A percentile compares a stretch with the other conserved stretches of the same genome.
Conservation (phyloP, 64 coral and sea anemone genomes). For the Porites australiensis region DNA sequence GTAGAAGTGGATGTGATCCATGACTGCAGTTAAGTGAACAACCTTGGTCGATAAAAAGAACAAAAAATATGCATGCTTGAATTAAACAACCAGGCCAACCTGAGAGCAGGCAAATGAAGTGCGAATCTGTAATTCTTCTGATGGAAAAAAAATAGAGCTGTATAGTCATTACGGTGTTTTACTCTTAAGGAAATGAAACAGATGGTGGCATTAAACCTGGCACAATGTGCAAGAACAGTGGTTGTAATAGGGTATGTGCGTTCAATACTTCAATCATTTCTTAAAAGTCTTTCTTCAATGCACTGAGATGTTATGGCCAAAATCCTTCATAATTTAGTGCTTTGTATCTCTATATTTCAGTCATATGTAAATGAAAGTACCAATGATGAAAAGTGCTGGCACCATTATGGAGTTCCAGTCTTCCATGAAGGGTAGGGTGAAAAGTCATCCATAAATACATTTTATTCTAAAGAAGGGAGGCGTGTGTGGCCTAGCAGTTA, state of each 20-base stretch:
- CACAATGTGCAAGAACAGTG: constrained; percentile 93
- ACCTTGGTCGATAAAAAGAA: too few relatives aligned
- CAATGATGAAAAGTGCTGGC: constrained; percentile 88
- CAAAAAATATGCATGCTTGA: too few relatives aligned
- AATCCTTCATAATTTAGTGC: neutral
- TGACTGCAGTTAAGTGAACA: too few relatives aligned
- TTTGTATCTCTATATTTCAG: constrained; percentile 40
- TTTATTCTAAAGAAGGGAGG: too few relatives aligned
- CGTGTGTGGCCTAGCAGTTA: too few relatives aligned
- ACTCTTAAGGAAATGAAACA: constrained; percentile 32
- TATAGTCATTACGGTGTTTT: neutral
- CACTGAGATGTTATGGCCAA: too few relatives aligned
- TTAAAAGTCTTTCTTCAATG: neutral
- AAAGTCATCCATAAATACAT: neutral
- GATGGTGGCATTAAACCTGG: constrained; percentile 82
- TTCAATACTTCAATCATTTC: neutral
- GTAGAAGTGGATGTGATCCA: too few relatives aligned
- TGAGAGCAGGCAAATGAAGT: too few relatives aligned
- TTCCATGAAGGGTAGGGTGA: constrained; percentile 94
- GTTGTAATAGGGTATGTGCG: constrained; percentile 68
- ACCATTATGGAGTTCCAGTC: constrained; percentile 86
- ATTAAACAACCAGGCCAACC: too few relatives aligned
- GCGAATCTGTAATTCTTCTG: too few relatives aligned
- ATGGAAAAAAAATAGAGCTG: neutral
- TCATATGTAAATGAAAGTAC: constrained; percentile 81